Evolutionary conservation across 2,888 invertebrate species (phyloP).

Genomic region (Lasiommata megera): DNA sequence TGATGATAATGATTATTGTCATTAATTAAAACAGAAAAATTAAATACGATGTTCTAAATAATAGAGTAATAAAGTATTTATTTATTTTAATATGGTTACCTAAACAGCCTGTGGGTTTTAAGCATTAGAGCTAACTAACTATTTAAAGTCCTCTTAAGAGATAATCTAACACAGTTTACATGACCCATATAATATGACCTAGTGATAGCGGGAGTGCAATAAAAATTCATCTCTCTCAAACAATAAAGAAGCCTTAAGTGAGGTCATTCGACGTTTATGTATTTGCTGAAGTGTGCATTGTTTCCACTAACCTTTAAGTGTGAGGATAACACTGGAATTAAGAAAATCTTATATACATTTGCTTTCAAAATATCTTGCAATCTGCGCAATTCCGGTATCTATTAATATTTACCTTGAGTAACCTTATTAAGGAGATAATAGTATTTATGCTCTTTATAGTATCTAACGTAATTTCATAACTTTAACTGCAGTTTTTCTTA

Average conservation of each 20-base stretch:
- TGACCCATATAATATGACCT: neutral
- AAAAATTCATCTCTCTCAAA: conserved; percentile 2
- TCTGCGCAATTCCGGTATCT: neutral
- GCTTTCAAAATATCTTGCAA: conserved; percentile 1
- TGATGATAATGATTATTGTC: too few relatives aligned
- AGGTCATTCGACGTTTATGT: neutral
- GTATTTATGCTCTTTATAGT: too few relatives aligned
- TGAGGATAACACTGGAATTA: conserved; percentile 7
- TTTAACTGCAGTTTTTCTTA: too few relatives aligned
- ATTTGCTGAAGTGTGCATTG: neutral
- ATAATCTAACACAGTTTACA: too few relatives aligned
- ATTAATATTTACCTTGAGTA: neutral
- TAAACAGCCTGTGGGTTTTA: too few relatives aligned
- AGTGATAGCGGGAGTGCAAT: neutral
- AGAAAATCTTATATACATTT: conserved; percentile 2
- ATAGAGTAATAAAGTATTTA: too few relatives aligned
- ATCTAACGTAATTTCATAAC: too few relatives aligned
- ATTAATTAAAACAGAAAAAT: too few relatives aligned
- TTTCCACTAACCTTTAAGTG: neutral
- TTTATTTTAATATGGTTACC: too few relatives aligned
- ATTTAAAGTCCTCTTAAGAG: too few relatives aligned
- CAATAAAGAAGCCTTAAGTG: neutral
- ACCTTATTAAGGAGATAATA: neutral
- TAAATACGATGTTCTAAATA: too few relatives aligned
- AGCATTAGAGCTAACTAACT: too few relatives aligned